phyloP scores from a whole-genome alignment of 37 sponge, comb jelly and placozoan species.

The Mnemiopsis leidyi region DNA sequence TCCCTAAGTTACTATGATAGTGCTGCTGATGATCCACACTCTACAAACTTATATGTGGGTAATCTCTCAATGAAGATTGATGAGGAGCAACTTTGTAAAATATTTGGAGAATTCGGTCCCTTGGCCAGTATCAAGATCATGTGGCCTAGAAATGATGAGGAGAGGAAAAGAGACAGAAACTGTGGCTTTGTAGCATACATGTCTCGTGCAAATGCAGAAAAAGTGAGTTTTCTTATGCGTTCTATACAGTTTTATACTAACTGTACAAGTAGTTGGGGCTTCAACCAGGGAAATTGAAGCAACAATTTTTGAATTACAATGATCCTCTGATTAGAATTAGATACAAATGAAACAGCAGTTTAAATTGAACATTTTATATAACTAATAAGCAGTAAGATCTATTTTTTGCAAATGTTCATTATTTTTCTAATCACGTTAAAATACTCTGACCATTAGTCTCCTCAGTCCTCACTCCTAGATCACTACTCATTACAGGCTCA shows the following conservation, averaged over 20 bases:
- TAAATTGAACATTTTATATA: too few species aligned
- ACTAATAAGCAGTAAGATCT: constrained; percentile 83
- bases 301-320: too few species aligned
- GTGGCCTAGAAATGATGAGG: constrained; percentile 99
- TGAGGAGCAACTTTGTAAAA: constrained; percentile 93
- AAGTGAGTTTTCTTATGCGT: constrained; percentile 57
- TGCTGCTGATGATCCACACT: constrained; percentile 81
- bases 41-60: constrained; percentile 96
- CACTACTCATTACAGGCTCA: not conserved
- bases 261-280: too few species aligned
- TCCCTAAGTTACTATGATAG: constrained; percentile 76
- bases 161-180: constrained; percentile 84
- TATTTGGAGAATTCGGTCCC: constrained; percentile 95
- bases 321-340: too few species aligned
- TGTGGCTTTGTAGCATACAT: constrained; percentile 99
- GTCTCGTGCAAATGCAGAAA: constrained; percentile 87
- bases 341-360: too few species aligned
- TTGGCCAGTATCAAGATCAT: constrained; percentile 99
- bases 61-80: constrained; percentile 84
- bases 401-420: not conserved
- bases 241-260: too few species aligned
- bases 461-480: too few species aligned
- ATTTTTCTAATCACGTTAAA: not conserved
- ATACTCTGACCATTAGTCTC: too few species aligned
- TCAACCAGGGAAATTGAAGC: too few species aligned